phyloP scores from a whole-genome alignment of 1,140 invertebrate genomes.

The Trachymyrmex septentrionalis region DNA sequence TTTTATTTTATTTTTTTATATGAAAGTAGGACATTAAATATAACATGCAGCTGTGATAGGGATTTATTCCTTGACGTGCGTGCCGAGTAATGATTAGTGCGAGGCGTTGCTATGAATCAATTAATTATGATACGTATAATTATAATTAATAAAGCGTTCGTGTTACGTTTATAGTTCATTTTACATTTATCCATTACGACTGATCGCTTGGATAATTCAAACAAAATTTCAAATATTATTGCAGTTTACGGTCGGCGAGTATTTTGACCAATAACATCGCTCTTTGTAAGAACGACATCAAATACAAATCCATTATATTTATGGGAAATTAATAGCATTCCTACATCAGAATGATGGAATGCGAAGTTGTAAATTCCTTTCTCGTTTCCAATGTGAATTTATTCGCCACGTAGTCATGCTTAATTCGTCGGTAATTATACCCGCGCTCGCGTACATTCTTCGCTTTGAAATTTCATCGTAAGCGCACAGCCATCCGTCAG shows the following conservation, averaged over 20 bases:
- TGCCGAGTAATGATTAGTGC: background rate
- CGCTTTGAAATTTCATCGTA: constrained; percentile 52
- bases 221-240: constrained; percentile 29
- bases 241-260: background rate
- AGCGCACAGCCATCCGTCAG: constrained; percentile 25
- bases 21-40: background rate
- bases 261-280: constrained; percentile 35
- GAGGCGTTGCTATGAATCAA: background rate
- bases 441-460: constrained; percentile 51
- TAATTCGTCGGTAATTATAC: constrained; percentile 58
- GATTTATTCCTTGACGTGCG: background rate
- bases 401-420: constrained; percentile 58
- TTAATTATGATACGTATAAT: constrained; percentile 9
- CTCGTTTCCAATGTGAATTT: constrained; percentile 56
- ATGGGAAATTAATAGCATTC: constrained; percentile 62
- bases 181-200: constrained; percentile 17
- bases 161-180: background rate
- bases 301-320: constrained; percentile 57
- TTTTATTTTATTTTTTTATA: constrained; percentile 16
- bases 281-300: constrained; percentile 47
- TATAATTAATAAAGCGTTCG: constrained; percentile 28
- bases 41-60: background rate
- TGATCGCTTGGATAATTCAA: background rate
- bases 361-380: constrained; percentile 64
- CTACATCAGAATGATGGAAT: constrained; percentile 54